These are phyloP conservation scores for Ephestia elutella DNA, from an alignment of 1,140 invertebrate genomes.

Conservation along the genomic window DNA sequence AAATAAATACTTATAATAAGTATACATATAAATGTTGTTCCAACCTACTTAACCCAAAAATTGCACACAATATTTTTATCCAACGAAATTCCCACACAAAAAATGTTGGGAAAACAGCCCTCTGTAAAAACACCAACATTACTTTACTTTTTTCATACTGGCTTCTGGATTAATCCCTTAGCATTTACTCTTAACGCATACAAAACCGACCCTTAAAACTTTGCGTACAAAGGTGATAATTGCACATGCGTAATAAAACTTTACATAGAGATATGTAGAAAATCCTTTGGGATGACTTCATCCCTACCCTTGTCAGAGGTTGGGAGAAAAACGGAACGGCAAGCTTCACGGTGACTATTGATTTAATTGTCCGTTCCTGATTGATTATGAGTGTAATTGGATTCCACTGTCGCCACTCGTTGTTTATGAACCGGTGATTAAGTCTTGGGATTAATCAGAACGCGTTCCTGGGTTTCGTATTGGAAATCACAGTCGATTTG, in stretches of 20 bases:
- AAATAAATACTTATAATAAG: no score
- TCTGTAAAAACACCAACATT: no score
- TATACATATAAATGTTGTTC: no score
- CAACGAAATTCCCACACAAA: no score
- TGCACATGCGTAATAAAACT: background rate
- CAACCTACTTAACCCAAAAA: no score
- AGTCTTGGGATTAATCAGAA: no score
- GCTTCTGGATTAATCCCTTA: no score
- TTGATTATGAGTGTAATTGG: conserved; percentile 26
- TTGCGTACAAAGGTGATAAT: background rate
- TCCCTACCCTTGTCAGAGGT: conserved; percentile 12
- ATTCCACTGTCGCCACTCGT: conserved; percentile 16
- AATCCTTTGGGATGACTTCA: conserved; percentile 7
- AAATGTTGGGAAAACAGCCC: no score
- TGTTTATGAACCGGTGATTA: conserved; percentile 4
- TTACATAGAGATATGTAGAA: conserved; percentile 4
- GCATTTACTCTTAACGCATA: conserved; percentile 1
- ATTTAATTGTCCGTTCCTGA: conserved; percentile 25
- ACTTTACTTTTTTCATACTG: background rate
- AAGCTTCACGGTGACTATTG: conserved; percentile 13
- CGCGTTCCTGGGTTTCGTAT: no score
- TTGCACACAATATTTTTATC: background rate
- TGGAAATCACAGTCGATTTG: no score
- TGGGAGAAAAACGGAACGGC: conserved; percentile 4
- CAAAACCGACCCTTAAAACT: conserved; percentile 3